Conservation (phyloP, 2,113 vertebrate genomes). For the Seriola rivoliana region DNA sequence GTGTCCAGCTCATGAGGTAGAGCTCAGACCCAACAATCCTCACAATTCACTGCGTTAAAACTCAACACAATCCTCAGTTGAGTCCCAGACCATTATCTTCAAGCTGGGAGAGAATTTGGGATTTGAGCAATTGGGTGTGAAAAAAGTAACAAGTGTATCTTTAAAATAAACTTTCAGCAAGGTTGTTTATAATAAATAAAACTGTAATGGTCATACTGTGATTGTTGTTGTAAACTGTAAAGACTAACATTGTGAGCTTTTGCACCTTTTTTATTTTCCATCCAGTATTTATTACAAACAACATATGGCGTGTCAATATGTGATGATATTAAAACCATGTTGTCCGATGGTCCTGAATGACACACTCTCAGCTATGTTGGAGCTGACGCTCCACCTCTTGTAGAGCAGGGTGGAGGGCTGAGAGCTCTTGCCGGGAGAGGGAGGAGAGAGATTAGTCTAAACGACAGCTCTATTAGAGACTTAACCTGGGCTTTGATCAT, state of each 20-base stretch:
- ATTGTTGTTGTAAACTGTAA: neutral
- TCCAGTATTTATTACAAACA: slow-evolving; percentile 22
- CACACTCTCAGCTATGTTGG: slow-evolving; percentile 19
- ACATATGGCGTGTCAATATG: slow-evolving; percentile 37
- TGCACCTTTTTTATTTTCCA: neutral
- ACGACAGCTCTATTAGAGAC: slow-evolving; percentile 86
- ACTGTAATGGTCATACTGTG: neutral
- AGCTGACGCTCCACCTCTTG: slow-evolving; percentile 30
- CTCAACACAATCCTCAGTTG: neutral
- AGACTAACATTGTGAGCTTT: neutral
- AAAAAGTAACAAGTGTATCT: neutral
- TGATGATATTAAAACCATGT: slow-evolving; percentile 24
- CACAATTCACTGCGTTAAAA: neutral
- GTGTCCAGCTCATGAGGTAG: no score
- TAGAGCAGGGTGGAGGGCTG: slow-evolving; percentile 54
- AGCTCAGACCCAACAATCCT: no score
- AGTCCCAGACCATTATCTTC: neutral
- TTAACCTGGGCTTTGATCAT: slow-evolving; percentile 88
- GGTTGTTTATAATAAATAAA: neutral
- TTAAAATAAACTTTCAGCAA: neutral
- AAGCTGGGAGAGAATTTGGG: no score
- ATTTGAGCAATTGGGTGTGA: neutral
- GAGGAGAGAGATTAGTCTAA: slow-evolving; percentile 83
- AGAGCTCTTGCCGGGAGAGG: slow-evolving; percentile 65
- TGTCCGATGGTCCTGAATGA: slow-evolving; percentile 39